Evolutionary conservation across 2,113 vertebrate species (phyloP).

Genomic region (Acrocephalus kingi): DNA sequence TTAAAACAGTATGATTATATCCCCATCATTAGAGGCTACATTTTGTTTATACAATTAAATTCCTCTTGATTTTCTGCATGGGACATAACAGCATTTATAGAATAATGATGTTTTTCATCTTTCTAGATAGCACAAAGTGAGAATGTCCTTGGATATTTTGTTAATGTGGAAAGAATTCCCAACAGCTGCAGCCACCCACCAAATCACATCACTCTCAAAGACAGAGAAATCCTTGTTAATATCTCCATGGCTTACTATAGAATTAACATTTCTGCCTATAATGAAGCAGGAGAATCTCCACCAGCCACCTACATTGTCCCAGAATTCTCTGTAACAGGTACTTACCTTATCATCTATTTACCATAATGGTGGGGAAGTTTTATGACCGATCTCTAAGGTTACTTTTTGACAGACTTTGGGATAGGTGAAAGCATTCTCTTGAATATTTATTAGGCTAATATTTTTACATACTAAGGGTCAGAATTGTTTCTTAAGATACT

Average conservation of each 20-base stretch:
- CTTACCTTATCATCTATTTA: not conserved
- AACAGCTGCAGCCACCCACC: not conserved
- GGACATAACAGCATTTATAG: not conserved
- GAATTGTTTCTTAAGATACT: not conserved
- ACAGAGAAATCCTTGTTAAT: conserved; percentile 27
- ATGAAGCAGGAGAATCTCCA: conserved; percentile 59
- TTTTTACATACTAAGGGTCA: not conserved
- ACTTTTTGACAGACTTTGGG: not conserved
- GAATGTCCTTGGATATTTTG: not conserved
- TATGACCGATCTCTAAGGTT: not conserved
- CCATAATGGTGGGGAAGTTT: rapidly evolving
- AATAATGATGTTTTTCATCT: not conserved
- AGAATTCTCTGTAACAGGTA: conserved; percentile 7
- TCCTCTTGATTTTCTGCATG: not conserved
- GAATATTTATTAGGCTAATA: not conserved
- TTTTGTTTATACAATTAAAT: conserved; percentile 6
- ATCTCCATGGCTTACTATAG: conserved; percentile 49
- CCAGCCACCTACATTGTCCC: conserved; percentile 14
- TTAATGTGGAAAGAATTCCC: conserved; percentile 56
- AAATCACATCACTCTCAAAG: not conserved
- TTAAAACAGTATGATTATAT: not conserved
- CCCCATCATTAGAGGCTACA: not conserved
- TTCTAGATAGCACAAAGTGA: conserved; percentile 23
- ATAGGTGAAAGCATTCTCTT: not conserved
- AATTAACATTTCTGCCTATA: conserved; percentile 54